phyloP scores from a whole-genome alignment of 2,113 vertebrate genomes.

The Chaetodon trifascialis region DNA sequence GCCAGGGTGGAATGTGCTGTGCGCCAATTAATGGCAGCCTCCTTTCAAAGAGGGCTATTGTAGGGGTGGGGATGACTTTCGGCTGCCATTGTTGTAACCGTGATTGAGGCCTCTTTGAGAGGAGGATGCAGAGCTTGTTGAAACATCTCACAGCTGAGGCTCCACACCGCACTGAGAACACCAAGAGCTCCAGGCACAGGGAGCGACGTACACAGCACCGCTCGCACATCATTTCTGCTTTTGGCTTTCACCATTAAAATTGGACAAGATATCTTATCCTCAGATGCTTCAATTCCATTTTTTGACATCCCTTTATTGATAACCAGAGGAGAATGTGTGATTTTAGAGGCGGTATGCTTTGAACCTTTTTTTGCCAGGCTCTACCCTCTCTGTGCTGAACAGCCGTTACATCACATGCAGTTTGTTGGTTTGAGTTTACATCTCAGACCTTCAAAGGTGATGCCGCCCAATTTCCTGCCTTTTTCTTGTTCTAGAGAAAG shows the following conservation, averaged over 20 bases:
- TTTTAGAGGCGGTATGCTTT: conserved; percentile 48
- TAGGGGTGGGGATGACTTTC: conserved; percentile 71
- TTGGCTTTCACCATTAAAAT: conserved; percentile 55
- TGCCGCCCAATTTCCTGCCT: conserved; percentile 54
- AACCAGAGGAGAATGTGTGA: conserved; percentile 24
- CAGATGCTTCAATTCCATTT: conserved; percentile 33
- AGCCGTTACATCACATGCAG: conserved; percentile 51
- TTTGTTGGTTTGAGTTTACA: conserved; percentile 62
- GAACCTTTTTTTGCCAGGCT: conserved; percentile 9
- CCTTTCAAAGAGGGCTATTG: conserved; percentile 65
- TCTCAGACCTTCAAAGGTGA: conserved; percentile 67
- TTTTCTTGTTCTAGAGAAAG: conserved; percentile 37
- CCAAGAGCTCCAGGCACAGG: conserved; percentile 43
- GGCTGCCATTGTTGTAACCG: conserved; percentile 63
- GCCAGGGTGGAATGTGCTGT: conserved; percentile 70
- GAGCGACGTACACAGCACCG: conserved; percentile 13
- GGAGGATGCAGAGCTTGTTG: conserved; percentile 54
- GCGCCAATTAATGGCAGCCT: conserved; percentile 70
- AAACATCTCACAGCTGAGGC: conserved; percentile 61
- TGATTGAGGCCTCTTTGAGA: conserved; percentile 69
- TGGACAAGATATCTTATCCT: conserved; percentile 43
- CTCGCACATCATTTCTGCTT: conserved; percentile 26
- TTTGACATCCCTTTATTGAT: conserved; percentile 42
- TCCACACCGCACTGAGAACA: conserved; percentile 28
- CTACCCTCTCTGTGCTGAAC: conserved; percentile 23